A percentile compares a stretch with the other conserved stretches of the same genome.
Evolutionary conservation across 2,113 vertebrate species (phyloP).

Genomic region (Calonectris borealis): DNA sequence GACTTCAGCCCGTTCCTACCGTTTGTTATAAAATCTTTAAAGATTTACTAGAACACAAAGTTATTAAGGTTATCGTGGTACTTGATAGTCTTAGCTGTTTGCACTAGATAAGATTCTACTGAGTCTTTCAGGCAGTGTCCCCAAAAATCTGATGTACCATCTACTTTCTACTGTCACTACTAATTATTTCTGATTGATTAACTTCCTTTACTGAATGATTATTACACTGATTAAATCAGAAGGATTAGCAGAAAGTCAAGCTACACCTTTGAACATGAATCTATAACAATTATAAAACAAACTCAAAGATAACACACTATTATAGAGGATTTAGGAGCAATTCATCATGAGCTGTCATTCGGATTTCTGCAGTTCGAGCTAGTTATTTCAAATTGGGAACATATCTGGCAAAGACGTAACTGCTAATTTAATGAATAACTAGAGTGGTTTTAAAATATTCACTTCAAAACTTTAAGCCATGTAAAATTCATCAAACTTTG

Average conservation of each 20-base stretch:
- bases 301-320: not conserved
- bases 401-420: not conserved
- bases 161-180: not conserved
- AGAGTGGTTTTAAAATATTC: not conserved
- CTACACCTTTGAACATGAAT: not conserved
- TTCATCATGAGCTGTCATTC: not conserved
- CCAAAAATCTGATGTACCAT: not conserved
- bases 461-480: not conserved
- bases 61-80: not conserved
- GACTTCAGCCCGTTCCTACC: not conserved
- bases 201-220: not conserved
- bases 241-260: not conserved
- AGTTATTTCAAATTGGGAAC: not conserved
- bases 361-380: not conserved
- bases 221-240: not conserved
- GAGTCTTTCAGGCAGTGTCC: not conserved
- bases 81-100: not conserved
- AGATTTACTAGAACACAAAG: not conserved
- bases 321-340: not conserved
- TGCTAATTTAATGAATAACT: not conserved
- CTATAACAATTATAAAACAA: not conserved
- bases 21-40: not conserved
- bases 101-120: not conserved
- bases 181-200: slow-evolving; percentile 9
- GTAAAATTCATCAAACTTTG: not conserved